These are phyloP conservation scores for Pseudopodoces humilis DNA, from an alignment of 2,113 vertebrate species.

Conservation along the genomic window DNA sequence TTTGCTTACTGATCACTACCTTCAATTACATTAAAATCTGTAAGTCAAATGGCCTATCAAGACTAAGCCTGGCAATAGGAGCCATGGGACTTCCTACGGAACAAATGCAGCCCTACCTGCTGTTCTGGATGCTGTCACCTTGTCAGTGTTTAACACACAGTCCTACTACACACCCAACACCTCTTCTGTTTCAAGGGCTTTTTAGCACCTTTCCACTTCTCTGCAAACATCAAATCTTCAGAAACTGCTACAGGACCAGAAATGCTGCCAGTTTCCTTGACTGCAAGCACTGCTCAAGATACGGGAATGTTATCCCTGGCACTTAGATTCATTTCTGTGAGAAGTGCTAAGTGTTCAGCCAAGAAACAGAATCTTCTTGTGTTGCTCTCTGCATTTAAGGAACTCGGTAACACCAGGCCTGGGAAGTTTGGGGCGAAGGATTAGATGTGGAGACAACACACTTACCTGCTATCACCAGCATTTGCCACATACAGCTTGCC, in stretches of 20 bases:
- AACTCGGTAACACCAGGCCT: background rate
- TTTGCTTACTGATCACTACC: background rate
- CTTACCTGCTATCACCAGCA: slow-evolving; percentile 92
- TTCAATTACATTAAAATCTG: background rate
- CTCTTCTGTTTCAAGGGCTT: background rate
- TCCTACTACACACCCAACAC: background rate
- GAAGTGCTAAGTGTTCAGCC: background rate
- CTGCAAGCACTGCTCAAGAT: background rate
- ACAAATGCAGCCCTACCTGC: background rate
- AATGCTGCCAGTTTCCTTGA: background rate
- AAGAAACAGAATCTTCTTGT: background rate
- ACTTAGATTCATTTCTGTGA: background rate
- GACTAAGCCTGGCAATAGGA: background rate
- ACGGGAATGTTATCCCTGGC: background rate
- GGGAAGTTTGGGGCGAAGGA: background rate
- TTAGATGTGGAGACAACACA: background rate
- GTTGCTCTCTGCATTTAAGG: background rate
- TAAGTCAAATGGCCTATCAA: background rate
- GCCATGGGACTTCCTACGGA: background rate
- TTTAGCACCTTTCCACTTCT: background rate
- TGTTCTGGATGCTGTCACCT: background rate
- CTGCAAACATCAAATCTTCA: background rate
- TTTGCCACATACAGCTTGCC: slow-evolving; percentile 95
- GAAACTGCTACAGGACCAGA: background rate
- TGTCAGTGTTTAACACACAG: background rate